Percentiles rank a stretch among this genome's conserved stretches.
Evolutionary conservation across 2,888 invertebrate genomes (phyloP).

Genomic region (Acrobeloides nanus): DNA sequence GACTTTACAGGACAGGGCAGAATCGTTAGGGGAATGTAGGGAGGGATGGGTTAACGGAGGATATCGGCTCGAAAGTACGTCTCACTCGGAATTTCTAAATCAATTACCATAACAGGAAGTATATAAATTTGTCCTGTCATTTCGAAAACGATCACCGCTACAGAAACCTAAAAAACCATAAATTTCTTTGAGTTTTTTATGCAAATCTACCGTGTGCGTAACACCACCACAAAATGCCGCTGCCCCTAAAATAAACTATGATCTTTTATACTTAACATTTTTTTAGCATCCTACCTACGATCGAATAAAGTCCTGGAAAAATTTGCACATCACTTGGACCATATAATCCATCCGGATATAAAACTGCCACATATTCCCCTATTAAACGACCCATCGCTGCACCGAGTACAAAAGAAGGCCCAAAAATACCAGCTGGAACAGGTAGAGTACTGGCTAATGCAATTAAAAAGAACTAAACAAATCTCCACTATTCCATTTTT

Average conservation of each 20-base stretch:
- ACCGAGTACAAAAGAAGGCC: slow-evolving; percentile 85
- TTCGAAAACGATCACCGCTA: slow-evolving; percentile 93
- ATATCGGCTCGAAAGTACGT: no score
- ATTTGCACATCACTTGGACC: slow-evolving; percentile 60
- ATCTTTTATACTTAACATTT: slow-evolving; percentile 8
- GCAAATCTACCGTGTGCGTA: slow-evolving; percentile 59
- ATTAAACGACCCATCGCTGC: slow-evolving; percentile 70
- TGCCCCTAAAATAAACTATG: slow-evolving; percentile 60
- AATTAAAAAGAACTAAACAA: slow-evolving; percentile 69
- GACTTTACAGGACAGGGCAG: no score
- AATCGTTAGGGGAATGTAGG: no score
- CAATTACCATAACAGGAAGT: slow-evolving; percentile 77
- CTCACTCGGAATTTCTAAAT: no score
- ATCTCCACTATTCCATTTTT: background rate
- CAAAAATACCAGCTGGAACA: slow-evolving; percentile 92
- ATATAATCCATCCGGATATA: slow-evolving; percentile 66
- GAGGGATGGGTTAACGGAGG: no score
- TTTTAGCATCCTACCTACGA: slow-evolving; percentile 65
- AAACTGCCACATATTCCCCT: slow-evolving; percentile 68
- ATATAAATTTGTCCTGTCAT: slow-evolving; percentile 97
- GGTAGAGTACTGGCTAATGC: slow-evolving; percentile 81
- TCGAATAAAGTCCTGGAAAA: slow-evolving; percentile 89
- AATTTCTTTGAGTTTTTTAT: slow-evolving; percentile 1
- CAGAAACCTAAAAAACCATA: slow-evolving; percentile 65
- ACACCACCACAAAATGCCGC: slow-evolving; percentile 87